Evolutionary conservation across 2,888 invertebrate genomes (phyloP).

Genomic region (Ditula angustiorana): DNA sequence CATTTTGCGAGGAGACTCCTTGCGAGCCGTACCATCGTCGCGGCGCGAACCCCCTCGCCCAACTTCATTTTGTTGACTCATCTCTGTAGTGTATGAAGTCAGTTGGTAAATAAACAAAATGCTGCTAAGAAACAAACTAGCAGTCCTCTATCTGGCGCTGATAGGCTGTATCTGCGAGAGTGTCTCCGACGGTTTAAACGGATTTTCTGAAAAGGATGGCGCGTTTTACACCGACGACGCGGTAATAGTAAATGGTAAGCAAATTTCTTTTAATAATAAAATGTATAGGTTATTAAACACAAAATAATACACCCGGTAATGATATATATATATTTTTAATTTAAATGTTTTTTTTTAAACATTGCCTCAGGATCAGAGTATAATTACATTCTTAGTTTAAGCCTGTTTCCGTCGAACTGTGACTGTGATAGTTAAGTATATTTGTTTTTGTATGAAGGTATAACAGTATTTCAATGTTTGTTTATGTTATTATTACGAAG

Average conservation of each 20-base stretch:
- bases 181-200: conserved; percentile 60
- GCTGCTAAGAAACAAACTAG: conserved; percentile 61
- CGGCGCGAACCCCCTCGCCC: conserved; percentile 55
- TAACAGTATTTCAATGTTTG: conserved; percentile 32
- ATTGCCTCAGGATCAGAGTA: too few species aligned
- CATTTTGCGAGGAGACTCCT: conserved; percentile 83
- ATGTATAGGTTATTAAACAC: too few species aligned
- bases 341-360: neutral
- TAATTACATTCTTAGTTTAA: too few species aligned
- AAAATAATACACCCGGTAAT: too few species aligned
- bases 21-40: conserved; percentile 75
- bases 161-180: conserved; percentile 64
- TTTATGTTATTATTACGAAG: conserved; percentile 38
- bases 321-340: conserved; percentile 42
- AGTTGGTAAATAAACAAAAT: conserved; percentile 49
- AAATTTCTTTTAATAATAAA: conserved; percentile 1
- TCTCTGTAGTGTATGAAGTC: conserved; percentile 40
- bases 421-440: conserved; percentile 20
- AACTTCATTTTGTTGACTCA: conserved; percentile 41
- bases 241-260: conserved; percentile 80
- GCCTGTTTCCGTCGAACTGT: neutral
- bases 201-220: conserved; percentile 74
- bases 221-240: conserved; percentile 79
- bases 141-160: conserved; percentile 62
- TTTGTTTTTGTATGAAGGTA: conserved; percentile 38